Base-by-base conservation (phyloP, 2,797 vertebrate species). In the Eleutherodactylus coqui region DNA sequence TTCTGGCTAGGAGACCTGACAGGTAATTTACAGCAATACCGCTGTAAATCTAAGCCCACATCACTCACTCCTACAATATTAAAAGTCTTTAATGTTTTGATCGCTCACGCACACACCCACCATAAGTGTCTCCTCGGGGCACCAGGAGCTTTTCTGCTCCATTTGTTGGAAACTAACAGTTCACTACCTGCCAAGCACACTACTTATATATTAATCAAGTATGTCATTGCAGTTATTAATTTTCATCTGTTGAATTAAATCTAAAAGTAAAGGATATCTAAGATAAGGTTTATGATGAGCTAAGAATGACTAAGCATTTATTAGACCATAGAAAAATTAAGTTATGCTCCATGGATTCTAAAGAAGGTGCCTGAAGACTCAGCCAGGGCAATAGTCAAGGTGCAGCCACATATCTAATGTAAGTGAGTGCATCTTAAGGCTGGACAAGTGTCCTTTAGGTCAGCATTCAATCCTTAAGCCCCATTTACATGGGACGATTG, bases 41-140 rank as follows among this genome's bases (percentile, higher is more conserved):
- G 24, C 32, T 41, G 29, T 45, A 60, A 83, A 75, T 83, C 81
- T 36, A 75, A 75, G 60, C 51, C 16, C 70, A 75, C 27, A 60
- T 58, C 49, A 83, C n/a, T 75, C 47, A 60, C 43, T 14, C 24
- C 11, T 60, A 7, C 34, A 21, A 32, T 43, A 60, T 58, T 73
- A 32, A 67, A 80, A 13, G 4, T 49, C 32, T 83, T 83, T 41
- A 43, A 70, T 49, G 24, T 27, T 58, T 79, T 5, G 4, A 36
- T 21, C 8, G 7, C 13, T 72, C 76, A n/a, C 34, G 41, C 14
- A 41, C 49, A n/a, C 80, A 29, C 70, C 70, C 82, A 75, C 82
- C 82, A 75, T 21, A 29, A 29, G 16, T 45, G 51, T 58, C 36
- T 51, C 41, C 82, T 27, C 9, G 38, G 11, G 38, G 82, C 81